Base-by-base conservation (phyloP, 2,797 vertebrate species). In the Rhynchonycteris naso region DNA sequence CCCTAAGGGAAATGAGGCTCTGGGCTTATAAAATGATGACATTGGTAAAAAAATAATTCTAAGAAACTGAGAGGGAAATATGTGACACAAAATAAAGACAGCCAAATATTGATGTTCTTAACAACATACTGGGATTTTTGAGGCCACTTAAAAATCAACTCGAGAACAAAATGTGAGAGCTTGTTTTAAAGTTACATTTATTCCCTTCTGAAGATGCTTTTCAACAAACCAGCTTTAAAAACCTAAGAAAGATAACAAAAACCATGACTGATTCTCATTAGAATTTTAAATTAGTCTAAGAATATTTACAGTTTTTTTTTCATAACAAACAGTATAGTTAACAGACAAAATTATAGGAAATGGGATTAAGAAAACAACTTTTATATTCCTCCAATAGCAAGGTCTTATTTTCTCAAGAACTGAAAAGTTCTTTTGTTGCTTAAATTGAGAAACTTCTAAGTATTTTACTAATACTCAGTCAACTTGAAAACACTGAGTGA, bases 231-330 rank as follows among this genome's bases (percentile, higher is more conserved):
- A 47, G 59, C 38, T 88, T 84, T 87, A 87, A 93, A 96, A 87
- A 72, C 66, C 38, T 47, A 88, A 91, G 14, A 75, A 86, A 4
- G 38, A 4, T 33, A 88, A 63, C 66, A 56, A 75, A 91, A 87
- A 22, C n/a, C 26, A 65, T 18, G n/a, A 80, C 7, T 69, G 58
- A 79, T 35, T 35, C 4, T 50, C 54, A 79, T 56, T 65, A 74
- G 35, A 83, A 83, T 76, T 91, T 96, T 54, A 78, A 75, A 87
- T 61, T 65, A 85, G 58, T 66, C 65, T 16, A 89, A 95, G 69
- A 94, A 80, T 30, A 65, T 63, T 81, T 38, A 68, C 4, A 80
- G 30, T 56, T 59, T 82, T 94, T 66, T 92, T 74, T 81, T 38
- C 50, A n/a, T 5, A 81, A 24, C 4, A 38, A 82, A 87, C 2